Percentiles rank a stretch among this genome's conserved stretches.
phyloP scores from a whole-genome alignment of 2,113 vertebrate genomes.

The Microcebus jonahi region DNA sequence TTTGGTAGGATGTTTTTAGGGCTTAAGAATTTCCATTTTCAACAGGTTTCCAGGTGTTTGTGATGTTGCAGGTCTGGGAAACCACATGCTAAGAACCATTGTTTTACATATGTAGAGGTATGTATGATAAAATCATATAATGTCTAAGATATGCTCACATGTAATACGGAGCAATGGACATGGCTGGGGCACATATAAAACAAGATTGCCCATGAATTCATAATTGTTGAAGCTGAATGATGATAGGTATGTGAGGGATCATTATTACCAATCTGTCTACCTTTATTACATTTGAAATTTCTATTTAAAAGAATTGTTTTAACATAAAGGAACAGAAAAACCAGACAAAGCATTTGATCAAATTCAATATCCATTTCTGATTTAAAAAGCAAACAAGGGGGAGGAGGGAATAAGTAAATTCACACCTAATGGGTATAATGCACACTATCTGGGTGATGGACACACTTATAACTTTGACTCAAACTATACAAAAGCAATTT shows the following conservation, averaged over 20 bases:
- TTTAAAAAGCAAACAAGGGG: neutral
- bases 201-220: neutral
- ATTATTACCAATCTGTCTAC: neutral
- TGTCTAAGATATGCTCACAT: neutral
- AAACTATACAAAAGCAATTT: no score
- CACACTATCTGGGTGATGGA: no score
- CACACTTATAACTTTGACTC: no score
- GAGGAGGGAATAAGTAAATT: no score
- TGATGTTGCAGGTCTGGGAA: neutral
- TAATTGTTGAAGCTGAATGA: neutral
- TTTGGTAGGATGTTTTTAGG: neutral
- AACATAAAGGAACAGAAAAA: neutral
- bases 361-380: neutral
- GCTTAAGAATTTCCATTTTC: neutral
- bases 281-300: conserved; percentile 28
- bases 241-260: neutral
- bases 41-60: neutral
- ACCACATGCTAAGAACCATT: neutral
- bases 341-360: neutral
- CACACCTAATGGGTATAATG: no score
- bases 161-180: neutral
- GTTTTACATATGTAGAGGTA: neutral
- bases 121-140: neutral
- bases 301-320: neutral
- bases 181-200: neutral